phyloP scores from a whole-genome alignment of 2,113 vertebrate species.

The Phainopepla nitens region DNA sequence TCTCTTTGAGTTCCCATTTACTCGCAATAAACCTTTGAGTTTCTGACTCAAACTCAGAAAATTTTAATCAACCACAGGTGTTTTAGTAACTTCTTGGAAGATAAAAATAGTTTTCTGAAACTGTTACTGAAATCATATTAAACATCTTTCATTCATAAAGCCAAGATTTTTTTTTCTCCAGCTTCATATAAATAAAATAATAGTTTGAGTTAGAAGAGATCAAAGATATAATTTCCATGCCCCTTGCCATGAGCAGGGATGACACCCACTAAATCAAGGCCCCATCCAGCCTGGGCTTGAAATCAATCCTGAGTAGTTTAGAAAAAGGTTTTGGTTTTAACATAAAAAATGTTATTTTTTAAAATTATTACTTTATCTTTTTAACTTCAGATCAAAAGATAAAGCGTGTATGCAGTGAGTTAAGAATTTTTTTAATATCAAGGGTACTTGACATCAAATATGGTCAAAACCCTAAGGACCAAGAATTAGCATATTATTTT shows the following conservation, averaged over 20 bases:
- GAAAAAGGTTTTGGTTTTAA: not conserved
- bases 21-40: not conserved
- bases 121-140: not conserved
- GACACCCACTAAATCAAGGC: not conserved
- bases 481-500: not conserved
- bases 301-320: not conserved
- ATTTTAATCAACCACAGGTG: not conserved
- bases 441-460: not conserved
- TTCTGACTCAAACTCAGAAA: not conserved
- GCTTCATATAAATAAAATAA: not conserved
- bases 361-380: not conserved
- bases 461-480: not conserved
- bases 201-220: not conserved
- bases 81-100: not conserved
- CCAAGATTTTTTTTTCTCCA: not conserved
- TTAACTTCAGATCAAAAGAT: not conserved
- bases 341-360: fast-evolving
- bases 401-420: not conserved
- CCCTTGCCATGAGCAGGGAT: not conserved
- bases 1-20: not conserved
- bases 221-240: not conserved
- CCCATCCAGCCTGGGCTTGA: not conserved
- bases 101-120: not conserved
- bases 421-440: not conserved
- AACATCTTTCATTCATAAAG: not conserved